Conservation (phyloP, 2,113 vertebrate genomes). For the Etheostoma spectabile region DNA sequence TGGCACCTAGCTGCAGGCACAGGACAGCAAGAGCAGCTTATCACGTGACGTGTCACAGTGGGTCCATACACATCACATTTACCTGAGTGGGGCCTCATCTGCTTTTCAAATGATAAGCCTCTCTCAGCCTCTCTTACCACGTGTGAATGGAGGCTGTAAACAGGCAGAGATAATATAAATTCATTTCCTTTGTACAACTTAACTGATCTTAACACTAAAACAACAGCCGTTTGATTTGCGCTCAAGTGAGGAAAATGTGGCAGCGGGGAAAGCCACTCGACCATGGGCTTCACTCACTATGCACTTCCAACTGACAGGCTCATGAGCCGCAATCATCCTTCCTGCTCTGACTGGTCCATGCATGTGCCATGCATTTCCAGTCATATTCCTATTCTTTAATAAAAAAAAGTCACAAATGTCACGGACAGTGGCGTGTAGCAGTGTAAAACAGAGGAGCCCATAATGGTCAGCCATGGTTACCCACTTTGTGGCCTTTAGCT, state of each 20-base stretch:
- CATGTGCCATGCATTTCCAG: slow-evolving; percentile 23
- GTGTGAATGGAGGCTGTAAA: slow-evolving; percentile 35
- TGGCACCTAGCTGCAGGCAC: slow-evolving; percentile 39
- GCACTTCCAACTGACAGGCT: slow-evolving; percentile 56
- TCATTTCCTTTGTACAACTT: slow-evolving; percentile 8
- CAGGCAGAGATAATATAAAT: not conserved
- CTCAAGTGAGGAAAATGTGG: slow-evolving; percentile 49
- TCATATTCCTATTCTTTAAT: not conserved
- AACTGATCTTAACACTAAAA: slow-evolving; percentile 50
- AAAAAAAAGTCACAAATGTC: slow-evolving; percentile 17
- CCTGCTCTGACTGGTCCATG: slow-evolving; percentile 34
- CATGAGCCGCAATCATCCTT: slow-evolving; percentile 66
- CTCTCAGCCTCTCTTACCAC: not conserved
- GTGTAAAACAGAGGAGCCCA: not conserved
- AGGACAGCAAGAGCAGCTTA: slow-evolving; percentile 15
- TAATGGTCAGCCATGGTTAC: not conserved
- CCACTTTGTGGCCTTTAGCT: not conserved
- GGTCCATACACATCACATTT: slow-evolving; percentile 10
- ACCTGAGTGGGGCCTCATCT: slow-evolving; percentile 27
- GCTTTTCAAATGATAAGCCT: slow-evolving; percentile 47
- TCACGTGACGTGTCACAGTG: slow-evolving; percentile 18
- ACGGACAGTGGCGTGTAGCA: too few relatives aligned
- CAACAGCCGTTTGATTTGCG: slow-evolving; percentile 59
- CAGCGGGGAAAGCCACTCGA: slow-evolving; percentile 46
- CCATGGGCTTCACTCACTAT: slow-evolving; percentile 28